Conservation (phyloP, 2,113 vertebrate genomes). For the Aythya baeri region DNA sequence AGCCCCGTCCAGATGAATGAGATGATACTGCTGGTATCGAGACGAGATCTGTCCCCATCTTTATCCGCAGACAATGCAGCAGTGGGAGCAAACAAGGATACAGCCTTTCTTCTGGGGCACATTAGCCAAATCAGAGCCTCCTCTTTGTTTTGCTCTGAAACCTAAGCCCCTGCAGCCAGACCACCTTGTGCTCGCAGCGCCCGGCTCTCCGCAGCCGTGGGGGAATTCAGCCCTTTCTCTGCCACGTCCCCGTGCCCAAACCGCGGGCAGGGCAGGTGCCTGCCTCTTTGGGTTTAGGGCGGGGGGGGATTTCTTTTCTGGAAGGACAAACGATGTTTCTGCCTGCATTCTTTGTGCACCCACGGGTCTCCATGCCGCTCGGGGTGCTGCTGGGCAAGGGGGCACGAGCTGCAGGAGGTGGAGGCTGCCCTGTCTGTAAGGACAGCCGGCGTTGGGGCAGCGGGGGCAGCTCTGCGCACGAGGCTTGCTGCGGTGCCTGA, state of each 20-base stretch:
- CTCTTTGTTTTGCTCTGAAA: constrained; percentile 19
- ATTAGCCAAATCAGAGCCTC: constrained; percentile 49
- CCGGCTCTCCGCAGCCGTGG: fast-evolving
- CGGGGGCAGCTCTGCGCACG: fast-evolving
- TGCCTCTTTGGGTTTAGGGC: neutral
- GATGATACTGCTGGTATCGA: constrained; percentile 47
- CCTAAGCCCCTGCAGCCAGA: constrained; percentile 23
- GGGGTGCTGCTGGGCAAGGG: neutral
- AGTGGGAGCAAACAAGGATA: constrained; percentile 64
- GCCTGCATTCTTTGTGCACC: fast-evolving
- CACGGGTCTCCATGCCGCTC: neutral
- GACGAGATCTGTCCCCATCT: constrained; percentile 50
- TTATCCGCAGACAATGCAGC: constrained; percentile 54
- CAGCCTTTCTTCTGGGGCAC: constrained; percentile 16
- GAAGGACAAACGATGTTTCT: neutral
- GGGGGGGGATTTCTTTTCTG: neutral
- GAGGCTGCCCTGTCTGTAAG: neutral
- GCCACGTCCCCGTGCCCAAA: neutral
- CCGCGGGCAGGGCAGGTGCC: neutral
- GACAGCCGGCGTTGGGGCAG: neutral
- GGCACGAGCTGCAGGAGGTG: neutral
- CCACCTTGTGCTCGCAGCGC: neutral
- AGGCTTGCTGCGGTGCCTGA: neutral
- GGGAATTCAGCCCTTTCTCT: neutral
- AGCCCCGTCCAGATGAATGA: constrained; percentile 53